Evolutionary conservation across 2,113 vertebrate species (phyloP).

Genomic region (Vanacampus margaritifer): DNA sequence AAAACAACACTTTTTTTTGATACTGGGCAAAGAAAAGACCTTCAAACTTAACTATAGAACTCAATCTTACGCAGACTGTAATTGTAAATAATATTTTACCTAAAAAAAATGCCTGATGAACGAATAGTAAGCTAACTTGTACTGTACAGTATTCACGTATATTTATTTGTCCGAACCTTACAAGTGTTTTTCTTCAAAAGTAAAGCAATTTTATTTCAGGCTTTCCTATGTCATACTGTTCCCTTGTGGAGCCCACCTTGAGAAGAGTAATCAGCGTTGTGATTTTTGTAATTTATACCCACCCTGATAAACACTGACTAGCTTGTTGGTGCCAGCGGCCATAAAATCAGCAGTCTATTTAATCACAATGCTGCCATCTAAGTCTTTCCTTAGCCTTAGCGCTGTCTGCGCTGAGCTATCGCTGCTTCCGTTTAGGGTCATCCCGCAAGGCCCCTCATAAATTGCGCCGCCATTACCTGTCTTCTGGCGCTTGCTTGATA

Average conservation of each 20-base stretch:
- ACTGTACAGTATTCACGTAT: no score
- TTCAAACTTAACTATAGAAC: no score
- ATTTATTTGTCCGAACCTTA: not conserved
- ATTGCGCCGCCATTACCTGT: slow-evolving; percentile 56
- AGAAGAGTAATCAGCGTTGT: slow-evolving; percentile 38
- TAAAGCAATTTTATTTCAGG: not conserved
- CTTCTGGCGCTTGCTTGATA: slow-evolving; percentile 62
- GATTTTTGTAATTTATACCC: slow-evolving; percentile 42
- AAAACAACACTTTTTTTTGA: no score
- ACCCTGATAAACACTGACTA: slow-evolving; percentile 38
- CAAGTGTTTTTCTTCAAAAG: not conserved
- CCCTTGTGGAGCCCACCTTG: slow-evolving; percentile 25
- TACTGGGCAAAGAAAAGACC: no score
- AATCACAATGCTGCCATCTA: slow-evolving; percentile 58
- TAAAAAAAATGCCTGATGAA: no score
- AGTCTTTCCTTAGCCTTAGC: slow-evolving; percentile 51
- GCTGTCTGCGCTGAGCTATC: slow-evolving; percentile 58
- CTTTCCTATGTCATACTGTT: not conserved
- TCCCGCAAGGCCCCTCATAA: slow-evolving; percentile 65
- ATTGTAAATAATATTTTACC: no score
- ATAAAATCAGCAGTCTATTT: slow-evolving; percentile 51
- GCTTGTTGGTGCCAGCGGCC: slow-evolving; percentile 35
- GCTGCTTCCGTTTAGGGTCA: slow-evolving; percentile 51
- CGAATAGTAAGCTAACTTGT: no score
- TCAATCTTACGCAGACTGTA: no score